Evolutionary conservation across 2,113 vertebrate species (phyloP), one percentile per base, ranked within the genome.

Genomic region (cat (Felis catus)): DNA sequence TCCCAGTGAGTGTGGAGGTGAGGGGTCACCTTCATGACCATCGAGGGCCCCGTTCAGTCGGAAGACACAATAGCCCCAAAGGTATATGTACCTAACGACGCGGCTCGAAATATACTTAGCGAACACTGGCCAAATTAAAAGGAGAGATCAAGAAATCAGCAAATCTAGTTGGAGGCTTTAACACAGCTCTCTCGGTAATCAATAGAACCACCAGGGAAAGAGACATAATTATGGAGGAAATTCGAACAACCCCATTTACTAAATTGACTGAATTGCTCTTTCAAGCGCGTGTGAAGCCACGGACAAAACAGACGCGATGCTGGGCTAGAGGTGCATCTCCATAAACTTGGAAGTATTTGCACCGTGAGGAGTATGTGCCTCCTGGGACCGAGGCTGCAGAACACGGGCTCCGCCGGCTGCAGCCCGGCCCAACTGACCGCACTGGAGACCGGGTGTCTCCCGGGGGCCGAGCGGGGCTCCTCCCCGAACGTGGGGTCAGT

Each of bases 401-500:
- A 4, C 0, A 0, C 16, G 41, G 23, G 7, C 13, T 63, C 91
- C 13, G 4, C 74, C 41, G 0, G 0, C 3, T 29, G 31, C 31
- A 0, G 14, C 7, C 0, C 1, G 0, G 21, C 61, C 33, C 36
- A 0, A 14, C 1, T 0, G 2, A 0, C 19, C 0, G 2, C 41
- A 10, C 2, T 1, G 0, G n/a, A 12, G 2, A 0, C 55, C 14
- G 7, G 85, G 10, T 2, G 11, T 36, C 21, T 11, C 0, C 66
- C 2, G 2, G 27, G 14, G 39, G 27, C 36, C 11, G 3, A 0
- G 36, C 3, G 21, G 21, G n/a, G 5, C 5, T 19, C 0, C 27
- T 39, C 1, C 1, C 48, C 1, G 15, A 36, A 36, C 36, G 36
- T 18, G 3, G 39, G 41, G 61, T 7, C 23, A 1, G 10, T 19